Conservation (phyloP, 2,113 vertebrate species). For the Desmodus rotundus region DNA sequence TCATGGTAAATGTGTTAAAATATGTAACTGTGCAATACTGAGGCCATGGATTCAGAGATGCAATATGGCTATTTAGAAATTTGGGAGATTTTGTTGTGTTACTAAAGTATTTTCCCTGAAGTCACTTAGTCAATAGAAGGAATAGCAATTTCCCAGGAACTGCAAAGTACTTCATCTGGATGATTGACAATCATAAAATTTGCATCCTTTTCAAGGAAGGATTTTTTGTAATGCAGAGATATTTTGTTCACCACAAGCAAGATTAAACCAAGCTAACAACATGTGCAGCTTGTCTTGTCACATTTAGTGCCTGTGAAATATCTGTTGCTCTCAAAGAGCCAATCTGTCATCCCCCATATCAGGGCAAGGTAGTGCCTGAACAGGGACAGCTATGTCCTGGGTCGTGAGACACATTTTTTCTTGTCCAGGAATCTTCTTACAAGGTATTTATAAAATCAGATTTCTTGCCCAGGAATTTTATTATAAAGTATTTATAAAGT, state of each 20-base stretch:
- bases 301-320: constrained; percentile 45
- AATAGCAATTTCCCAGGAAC: not conserved
- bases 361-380: constrained; percentile 26
- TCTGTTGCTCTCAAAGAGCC: constrained; percentile 49
- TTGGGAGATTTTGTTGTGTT: constrained; percentile 13
- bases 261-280: constrained; percentile 25
- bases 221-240: constrained; percentile 8
- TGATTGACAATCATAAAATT: constrained; percentile 22
- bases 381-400: constrained; percentile 37
- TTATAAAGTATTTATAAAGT: constrained; percentile 43
- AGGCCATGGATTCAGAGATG: not conserved
- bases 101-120: not conserved
- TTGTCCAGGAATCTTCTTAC: constrained; percentile 20
- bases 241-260: constrained; percentile 23
- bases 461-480: constrained; percentile 8
- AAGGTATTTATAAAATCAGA: constrained; percentile 34
- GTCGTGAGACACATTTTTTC: not conserved
- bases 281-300: not conserved
- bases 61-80: not conserved
- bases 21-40: not conserved
- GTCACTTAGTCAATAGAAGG: constrained; percentile 19
- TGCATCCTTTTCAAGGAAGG: not conserved
- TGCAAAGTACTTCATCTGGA: not conserved
- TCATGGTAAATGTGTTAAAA: not conserved
- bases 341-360: not conserved